A percentile compares a stretch with the other conserved stretches of the same genome.
phyloP scores from a whole-genome alignment of 2,797 vertebrate species.

The Cynopterus sphinx region DNA sequence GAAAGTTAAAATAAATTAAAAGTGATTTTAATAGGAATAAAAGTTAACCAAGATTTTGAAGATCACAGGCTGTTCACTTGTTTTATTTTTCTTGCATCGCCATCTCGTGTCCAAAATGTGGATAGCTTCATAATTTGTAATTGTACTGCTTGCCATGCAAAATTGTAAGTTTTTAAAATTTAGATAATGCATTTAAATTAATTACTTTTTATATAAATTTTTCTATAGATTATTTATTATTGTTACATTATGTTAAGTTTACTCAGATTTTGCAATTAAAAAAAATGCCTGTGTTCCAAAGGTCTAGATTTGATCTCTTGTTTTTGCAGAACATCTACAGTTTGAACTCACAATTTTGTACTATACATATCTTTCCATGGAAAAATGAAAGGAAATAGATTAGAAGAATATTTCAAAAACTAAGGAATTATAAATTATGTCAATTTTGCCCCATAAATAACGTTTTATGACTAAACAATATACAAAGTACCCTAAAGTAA shows the following conservation, averaged over 20 bases:
- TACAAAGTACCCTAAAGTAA: not conserved
- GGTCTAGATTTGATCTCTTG: not conserved
- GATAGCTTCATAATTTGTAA: not conserved
- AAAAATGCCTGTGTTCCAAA: not conserved
- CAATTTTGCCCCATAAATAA: not conserved
- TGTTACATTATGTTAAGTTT: not conserved
- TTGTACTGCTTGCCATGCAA: accelerated
- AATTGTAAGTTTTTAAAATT: not conserved
- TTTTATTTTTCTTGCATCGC: constrained; percentile 75
- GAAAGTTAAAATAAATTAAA: not conserved
- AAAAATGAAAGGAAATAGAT: not conserved
- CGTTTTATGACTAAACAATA: not conserved
- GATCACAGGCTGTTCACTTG: accelerated
- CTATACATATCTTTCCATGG: not conserved
- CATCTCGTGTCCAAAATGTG: constrained; percentile 79
- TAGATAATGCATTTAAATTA: not conserved
- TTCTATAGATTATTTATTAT: not conserved
- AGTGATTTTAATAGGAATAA: not conserved
- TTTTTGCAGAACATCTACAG: not conserved
- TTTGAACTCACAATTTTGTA: not conserved
- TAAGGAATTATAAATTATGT: not conserved
- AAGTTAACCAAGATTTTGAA: not conserved
- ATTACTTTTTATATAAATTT: not conserved
- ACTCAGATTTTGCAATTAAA: not conserved
- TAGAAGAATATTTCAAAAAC: not conserved